A percentile compares a stretch with the other conserved stretches of the same genome.
phyloP scores from a whole-genome alignment of 2,797 vertebrate genomes.

The Buphagus erythrorhynchus region DNA sequence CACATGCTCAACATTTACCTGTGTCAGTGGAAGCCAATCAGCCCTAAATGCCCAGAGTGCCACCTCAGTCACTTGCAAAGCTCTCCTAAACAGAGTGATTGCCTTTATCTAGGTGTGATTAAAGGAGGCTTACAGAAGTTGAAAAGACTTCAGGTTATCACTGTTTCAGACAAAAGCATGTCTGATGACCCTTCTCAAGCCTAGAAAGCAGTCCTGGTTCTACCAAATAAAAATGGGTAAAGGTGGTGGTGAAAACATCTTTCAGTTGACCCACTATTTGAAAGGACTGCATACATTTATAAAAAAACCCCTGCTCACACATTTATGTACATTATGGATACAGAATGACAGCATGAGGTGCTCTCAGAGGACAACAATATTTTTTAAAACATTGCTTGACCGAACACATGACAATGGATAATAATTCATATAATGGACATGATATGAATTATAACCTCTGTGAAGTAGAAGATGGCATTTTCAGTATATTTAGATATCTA shows the following conservation, averaged over 20 bases:
- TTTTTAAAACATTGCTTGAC: neutral
- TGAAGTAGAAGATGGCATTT: neutral
- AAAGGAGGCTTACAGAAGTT: neutral
- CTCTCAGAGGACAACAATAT: neutral
- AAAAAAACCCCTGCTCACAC: accelerated
- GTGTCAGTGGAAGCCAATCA: neutral
- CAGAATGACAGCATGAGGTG: neutral
- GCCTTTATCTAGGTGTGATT: neutral
- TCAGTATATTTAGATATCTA: neutral
- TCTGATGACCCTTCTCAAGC: neutral
- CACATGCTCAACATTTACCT: neutral
- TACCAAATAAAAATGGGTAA: neutral
- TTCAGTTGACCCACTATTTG: neutral
- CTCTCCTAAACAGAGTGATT: neutral
- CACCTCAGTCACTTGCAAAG: neutral
- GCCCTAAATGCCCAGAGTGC: neutral
- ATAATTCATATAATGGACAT: neutral
- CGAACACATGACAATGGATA: neutral
- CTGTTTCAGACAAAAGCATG: neutral
- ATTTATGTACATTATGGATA: neutral
- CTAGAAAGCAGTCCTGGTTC: neutral
- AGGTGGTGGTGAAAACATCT: neutral
- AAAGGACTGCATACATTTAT: neutral
- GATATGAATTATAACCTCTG: neutral
- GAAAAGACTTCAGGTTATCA: neutral